Base-by-base conservation (phyloP, 2,888 invertebrate genomes). In the Atrina japonica region DNA sequence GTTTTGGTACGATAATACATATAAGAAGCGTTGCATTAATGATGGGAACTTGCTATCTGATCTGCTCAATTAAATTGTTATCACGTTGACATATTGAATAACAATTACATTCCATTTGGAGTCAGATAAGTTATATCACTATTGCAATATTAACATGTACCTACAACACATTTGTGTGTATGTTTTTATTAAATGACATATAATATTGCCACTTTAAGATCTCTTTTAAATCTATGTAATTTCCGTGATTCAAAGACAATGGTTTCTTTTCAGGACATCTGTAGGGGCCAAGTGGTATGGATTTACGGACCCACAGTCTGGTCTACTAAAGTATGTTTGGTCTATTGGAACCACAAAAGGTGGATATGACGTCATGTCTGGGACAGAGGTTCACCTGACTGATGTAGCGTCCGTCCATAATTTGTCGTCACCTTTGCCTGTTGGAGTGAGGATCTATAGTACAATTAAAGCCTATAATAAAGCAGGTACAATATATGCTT, bases 401-500 rank as follows among this genome's bases (percentile, higher is more conserved):
- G 56, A 66, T 21, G 43, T 67, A 9, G 71, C 61, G n/a, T 68
- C 61, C n/a, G 21, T 43, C 3, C 14, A 66, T 11, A 58, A 70
- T 30, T 14, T 52, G 1, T 45, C 66, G 6, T n/a, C 53, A 41
- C 30, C 25, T 41, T 66, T 77, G 1, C 78, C 76, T 16, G 55
- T 73, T 0, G 72, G 59, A 0, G 66, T 29, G 11, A 50, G 55
- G 1, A 65, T 82, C 21, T 80, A 75, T 63, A 56, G 71, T 7
- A 78, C 80, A n/a, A 71, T 82, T 16, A 61, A 76, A 21, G 78
- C 76, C 1, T 77, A 73, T 41, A 82, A 80, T 47, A 76, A 75
- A 60, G 82, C 82, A 35, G 80, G 82, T 80, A 21, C 11, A 25
- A 16, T 41, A 40, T n/a, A n/a, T n/a, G n/a, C n/a, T n/a, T n/a